phyloP scores from a whole-genome alignment of 2,113 vertebrate species.

The Megaleporinus macrocephalus region DNA sequence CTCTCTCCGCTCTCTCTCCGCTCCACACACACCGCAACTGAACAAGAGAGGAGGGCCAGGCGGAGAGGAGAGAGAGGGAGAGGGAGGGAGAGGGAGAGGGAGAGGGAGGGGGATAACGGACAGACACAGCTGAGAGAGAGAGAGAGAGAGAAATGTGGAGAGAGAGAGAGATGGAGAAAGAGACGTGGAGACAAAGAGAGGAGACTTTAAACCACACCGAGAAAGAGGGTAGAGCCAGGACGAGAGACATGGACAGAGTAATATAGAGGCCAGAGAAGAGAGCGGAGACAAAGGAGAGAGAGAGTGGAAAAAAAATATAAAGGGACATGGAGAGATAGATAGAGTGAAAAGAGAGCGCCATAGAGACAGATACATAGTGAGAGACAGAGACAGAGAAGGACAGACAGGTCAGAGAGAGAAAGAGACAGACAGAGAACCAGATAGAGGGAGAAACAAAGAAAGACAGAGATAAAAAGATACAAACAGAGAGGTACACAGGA shows the following conservation, averaged over 20 bases:
- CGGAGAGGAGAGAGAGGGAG: conserved; percentile 11
- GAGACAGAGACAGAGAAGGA: conserved; percentile 3
- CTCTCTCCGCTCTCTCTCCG: conserved; percentile 7
- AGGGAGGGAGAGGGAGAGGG: conserved; percentile 24
- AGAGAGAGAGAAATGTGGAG: background rate
- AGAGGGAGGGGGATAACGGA: background rate
- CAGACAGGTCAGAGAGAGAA: background rate
- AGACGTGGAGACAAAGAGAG: too few relatives aligned
- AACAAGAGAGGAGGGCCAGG: conserved; percentile 1
- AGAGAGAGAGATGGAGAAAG: background rate
- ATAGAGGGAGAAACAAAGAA: background rate
- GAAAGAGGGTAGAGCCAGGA: background rate
- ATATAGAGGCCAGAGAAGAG: too few relatives aligned
- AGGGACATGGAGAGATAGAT: too few relatives aligned
- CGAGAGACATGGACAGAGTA: background rate
- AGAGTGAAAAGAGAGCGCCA: too few relatives aligned
- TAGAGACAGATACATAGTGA: background rate
- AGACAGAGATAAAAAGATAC: too few relatives aligned
- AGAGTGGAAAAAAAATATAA: too few relatives aligned
- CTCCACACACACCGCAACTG: background rate
- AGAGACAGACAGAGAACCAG: background rate
- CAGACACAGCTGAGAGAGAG: background rate
- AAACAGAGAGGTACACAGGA: too few relatives aligned
- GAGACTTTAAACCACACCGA: background rate
- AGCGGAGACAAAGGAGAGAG: too few relatives aligned